phyloP scores from a whole-genome alignment of 2,888 invertebrate species.

The Lomographa bimaculata region DNA sequence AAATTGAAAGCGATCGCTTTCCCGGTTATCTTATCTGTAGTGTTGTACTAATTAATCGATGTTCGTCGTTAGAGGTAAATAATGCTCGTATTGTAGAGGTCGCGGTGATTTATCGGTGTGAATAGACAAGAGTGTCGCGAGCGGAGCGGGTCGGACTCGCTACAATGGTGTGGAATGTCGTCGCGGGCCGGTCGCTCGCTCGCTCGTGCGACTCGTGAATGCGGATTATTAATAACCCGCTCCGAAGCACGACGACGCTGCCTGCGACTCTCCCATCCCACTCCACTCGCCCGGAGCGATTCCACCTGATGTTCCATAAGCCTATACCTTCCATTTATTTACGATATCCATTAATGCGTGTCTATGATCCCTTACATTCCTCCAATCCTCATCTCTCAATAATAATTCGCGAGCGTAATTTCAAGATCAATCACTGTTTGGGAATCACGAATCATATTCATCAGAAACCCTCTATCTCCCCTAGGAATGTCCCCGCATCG shows the following conservation, averaged over 20 bases:
- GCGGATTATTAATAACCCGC: slow-evolving; percentile 82
- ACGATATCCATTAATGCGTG: slow-evolving; percentile 58
- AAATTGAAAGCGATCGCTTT: slow-evolving; percentile 84
- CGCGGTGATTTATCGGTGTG: slow-evolving; percentile 79
- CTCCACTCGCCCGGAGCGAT: slow-evolving; percentile 63
- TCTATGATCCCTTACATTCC: slow-evolving; percentile 39
- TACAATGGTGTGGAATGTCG: slow-evolving; percentile 81
- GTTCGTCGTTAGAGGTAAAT: slow-evolving; percentile 78
- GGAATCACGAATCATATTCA: slow-evolving; percentile 60
- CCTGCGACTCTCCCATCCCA: slow-evolving; percentile 58
- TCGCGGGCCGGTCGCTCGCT: slow-evolving; percentile 66
- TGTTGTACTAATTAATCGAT: slow-evolving; percentile 83
- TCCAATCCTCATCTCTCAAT: slow-evolving; percentile 33
- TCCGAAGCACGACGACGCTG: slow-evolving; percentile 54
- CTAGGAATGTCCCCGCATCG: slow-evolving; percentile 52
- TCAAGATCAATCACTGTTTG: slow-evolving; percentile 54
- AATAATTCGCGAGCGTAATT: slow-evolving; percentile 38
- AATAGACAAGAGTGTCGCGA: slow-evolving; percentile 82
- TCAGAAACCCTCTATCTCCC: slow-evolving; percentile 52
- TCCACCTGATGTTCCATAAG: slow-evolving; percentile 65
- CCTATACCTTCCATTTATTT: slow-evolving; percentile 63
- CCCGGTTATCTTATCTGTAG: slow-evolving; percentile 80
- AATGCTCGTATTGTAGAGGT: slow-evolving; percentile 71
- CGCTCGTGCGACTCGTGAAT: slow-evolving; percentile 78
- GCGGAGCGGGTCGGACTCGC: slow-evolving; percentile 61